A percentile compares a stretch with the other conserved stretches of the same genome.
Conservation (phyloP, 2,113 vertebrate species). For the Nestor notabilis region DNA sequence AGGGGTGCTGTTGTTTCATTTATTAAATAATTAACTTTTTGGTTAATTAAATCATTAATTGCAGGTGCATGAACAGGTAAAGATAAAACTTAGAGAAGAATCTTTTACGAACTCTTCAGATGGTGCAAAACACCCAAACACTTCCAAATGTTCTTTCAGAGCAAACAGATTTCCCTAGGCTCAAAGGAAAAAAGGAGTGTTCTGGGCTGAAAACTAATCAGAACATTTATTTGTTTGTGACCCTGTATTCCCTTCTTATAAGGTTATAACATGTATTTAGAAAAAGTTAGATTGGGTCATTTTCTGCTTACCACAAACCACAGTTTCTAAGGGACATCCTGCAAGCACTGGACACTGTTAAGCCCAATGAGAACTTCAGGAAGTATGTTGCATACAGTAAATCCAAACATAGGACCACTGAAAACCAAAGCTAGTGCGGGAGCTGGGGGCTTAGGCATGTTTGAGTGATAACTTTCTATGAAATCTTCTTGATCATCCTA, state of each 20-base stretch:
- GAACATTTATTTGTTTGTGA: not conserved
- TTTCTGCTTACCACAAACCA: not conserved
- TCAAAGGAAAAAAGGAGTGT: not conserved
- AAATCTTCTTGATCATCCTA: not conserved
- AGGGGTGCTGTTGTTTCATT: not conserved
- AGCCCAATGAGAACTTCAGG: not conserved
- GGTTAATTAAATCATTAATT: not conserved
- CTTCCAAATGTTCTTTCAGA: not conserved
- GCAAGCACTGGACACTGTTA: not conserved
- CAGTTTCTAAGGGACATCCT: not conserved
- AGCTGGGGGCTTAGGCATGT: not conserved
- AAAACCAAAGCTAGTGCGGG: fast-evolving
- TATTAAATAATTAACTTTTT: not conserved
- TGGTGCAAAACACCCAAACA: not conserved
- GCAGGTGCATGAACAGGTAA: not conserved
- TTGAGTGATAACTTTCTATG: not conserved
- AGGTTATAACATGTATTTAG: not conserved
- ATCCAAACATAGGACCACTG: not conserved
- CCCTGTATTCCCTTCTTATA: not conserved
- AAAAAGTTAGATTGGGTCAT: not conserved
- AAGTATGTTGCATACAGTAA: not conserved
- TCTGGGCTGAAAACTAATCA: not conserved
- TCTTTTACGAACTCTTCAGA: not conserved
- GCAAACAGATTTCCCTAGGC: not conserved
- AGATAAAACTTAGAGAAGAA: not conserved